A percentile compares a stretch with the other conserved stretches of the same genome.
phyloP scores from a whole-genome alignment of 1,140 invertebrate species.

The Eriosoma lanigerum region DNA sequence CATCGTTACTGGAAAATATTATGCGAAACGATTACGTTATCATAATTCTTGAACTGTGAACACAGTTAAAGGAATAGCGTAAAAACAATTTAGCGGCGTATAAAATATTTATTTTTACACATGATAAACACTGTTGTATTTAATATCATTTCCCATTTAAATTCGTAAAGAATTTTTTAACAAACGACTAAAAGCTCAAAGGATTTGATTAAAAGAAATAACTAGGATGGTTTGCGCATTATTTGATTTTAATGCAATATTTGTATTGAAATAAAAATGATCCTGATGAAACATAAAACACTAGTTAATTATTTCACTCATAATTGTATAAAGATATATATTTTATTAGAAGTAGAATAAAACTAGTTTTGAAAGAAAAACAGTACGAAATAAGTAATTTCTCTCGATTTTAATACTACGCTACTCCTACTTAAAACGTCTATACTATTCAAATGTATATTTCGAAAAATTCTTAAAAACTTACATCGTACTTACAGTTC shows the following conservation, averaged over 20 bases:
- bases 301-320: conserved; percentile 11
- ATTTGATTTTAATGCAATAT: conserved; percentile 36
- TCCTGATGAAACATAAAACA: conserved; percentile 2
- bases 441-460: too few species aligned
- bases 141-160: neutral
- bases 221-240: neutral
- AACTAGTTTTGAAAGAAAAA: too few species aligned
- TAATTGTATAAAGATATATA: too few species aligned
- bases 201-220: conserved; percentile 28
- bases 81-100: neutral
- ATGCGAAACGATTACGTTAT: neutral
- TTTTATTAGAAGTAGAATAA: too few species aligned
- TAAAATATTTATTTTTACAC: conserved; percentile 31
- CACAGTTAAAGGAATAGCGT: neutral
- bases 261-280: conserved; percentile 9
- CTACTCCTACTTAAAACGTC: too few species aligned
- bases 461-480: too few species aligned
- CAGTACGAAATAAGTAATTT: too few species aligned
- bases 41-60: conserved; percentile 22
- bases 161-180: conserved; percentile 4
- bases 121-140: conserved; percentile 1
- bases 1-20: neutral
- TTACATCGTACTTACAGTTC: too few species aligned
- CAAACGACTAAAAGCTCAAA: conserved; percentile 7
- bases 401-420: too few species aligned